Conservation (phyloP, 2,113 vertebrate species). For the Microtus richardsoni region DNA sequence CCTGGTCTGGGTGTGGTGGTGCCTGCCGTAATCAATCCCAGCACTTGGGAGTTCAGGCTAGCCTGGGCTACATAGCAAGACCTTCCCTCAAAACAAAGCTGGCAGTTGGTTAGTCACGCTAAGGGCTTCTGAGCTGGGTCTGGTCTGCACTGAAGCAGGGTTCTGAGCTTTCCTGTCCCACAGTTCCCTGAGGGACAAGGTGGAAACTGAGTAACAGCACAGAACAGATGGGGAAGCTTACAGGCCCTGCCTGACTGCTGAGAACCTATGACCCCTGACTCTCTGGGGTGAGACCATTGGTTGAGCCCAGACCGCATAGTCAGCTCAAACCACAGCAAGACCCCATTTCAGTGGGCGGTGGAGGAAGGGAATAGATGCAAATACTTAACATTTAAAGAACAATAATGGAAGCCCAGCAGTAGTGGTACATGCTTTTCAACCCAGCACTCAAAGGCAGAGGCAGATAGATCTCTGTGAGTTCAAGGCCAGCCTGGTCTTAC, state of each 20-base stretch:
- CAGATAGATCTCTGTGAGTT: neutral
- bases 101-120: no score
- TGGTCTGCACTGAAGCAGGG: no score
- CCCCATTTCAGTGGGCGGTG: neutral
- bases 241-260: no score
- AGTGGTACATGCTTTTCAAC: neutral
- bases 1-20: neutral
- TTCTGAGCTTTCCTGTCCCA: neutral
- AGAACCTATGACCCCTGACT: neutral
- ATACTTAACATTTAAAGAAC: neutral
- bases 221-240: neutral
- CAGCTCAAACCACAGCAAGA: neutral
- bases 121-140: neutral
- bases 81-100: neutral
- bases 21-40: neutral
- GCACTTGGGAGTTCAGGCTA: neutral
- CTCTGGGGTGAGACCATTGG: neutral
- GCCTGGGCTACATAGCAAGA: neutral
- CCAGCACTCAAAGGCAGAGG: neutral
- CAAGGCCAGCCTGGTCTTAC: neutral
- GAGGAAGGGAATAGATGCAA: neutral
- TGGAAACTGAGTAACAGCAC: fast-evolving
- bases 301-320: neutral
- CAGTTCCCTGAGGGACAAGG: neutral
- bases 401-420: neutral